These are phyloP conservation scores for Petrophora chlorosata DNA, from an alignment of 2,888 invertebrate species.

Conservation along the genomic window DNA sequence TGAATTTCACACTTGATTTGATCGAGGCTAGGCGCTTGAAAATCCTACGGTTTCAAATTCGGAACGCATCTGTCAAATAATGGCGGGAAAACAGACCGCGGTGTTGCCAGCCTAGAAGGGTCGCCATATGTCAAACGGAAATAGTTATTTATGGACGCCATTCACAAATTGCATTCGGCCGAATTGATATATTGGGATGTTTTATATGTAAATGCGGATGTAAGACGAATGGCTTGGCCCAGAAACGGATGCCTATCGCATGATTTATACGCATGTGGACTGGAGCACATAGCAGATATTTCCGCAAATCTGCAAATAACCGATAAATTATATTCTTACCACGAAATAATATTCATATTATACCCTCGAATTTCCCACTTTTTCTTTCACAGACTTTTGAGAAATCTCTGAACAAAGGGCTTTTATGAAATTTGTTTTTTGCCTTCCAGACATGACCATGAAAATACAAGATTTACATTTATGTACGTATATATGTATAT, in stretches of 20 bases:
- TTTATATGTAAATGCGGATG: conserved; percentile 80
- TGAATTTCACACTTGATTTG: conserved; percentile 83
- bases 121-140: conserved; percentile 79
- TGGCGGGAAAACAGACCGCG: conserved; percentile 71
- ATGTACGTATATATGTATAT: too few relatives aligned
- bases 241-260: conserved; percentile 66
- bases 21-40: conserved; percentile 60
- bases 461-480: too few relatives aligned
- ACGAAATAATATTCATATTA: too few relatives aligned
- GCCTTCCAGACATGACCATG: too few relatives aligned
- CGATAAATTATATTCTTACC: too few relatives aligned
- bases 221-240: conserved; percentile 75
- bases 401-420: too few relatives aligned
- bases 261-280: conserved; percentile 56
- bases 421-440: too few relatives aligned
- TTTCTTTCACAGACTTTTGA: too few relatives aligned
- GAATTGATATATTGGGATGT: conserved; percentile 82
- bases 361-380: too few relatives aligned
- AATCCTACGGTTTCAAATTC: conserved; percentile 72
- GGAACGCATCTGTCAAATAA: conserved; percentile 78
- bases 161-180: conserved; percentile 82
- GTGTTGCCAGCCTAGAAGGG: conserved; percentile 67
- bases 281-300: conserved; percentile 1
- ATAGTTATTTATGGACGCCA: conserved; percentile 81
- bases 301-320: conserved; percentile 7